Evolutionary conservation across 2,113 vertebrate genomes (phyloP), one percentile per base, ranked within the genome.

Genomic region (Fulica atra): DNA sequence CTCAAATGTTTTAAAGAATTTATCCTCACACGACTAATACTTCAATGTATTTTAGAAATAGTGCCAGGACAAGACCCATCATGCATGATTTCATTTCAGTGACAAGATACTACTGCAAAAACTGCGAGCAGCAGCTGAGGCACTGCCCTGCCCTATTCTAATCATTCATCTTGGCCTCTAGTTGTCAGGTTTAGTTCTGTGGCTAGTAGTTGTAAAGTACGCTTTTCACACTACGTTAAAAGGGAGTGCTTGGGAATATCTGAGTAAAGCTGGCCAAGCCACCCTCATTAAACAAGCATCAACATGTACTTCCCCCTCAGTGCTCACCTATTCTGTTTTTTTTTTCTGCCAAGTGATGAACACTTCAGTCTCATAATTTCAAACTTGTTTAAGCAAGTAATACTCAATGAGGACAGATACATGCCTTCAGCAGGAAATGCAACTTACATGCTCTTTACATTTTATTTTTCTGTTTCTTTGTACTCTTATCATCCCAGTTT

Each of bases 371-470:
- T 89, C 82, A 15, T 23, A 94, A 79, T 81, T 95, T 88, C 83
- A 54, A 95, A 96, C 96, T 91, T 97, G 96, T 92, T 96, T 79
- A 96, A 97, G 92, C 96, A 97, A 74, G 96, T 87, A 94, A 72
- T 65, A 29, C 28, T 61, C 69, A 29, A 53, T 50, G 72, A 93
- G 57, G 69, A 96, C 60, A 96, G 68, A 68, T 8, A 66, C 7
- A 1, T 71, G 85, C 56, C 82, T 86, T 83, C 53, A 90, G 82
- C 72, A 93, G 68, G 60, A 78, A 94, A 93, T 36, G 86, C 21
- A 4, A 64, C 82, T 92, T 72, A 38, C 26, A 64, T 36, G 26
- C 57, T 64, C 86, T 69, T 81, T 63, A 72, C 33, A 72, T 86
- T 81, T 86, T 57, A 16, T 38, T 90, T 82, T 85, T 72, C 36